These are phyloP conservation scores for Cyrtonyx montezumae DNA, from an alignment of 2,113 vertebrate species.

Conservation along the genomic window DNA sequence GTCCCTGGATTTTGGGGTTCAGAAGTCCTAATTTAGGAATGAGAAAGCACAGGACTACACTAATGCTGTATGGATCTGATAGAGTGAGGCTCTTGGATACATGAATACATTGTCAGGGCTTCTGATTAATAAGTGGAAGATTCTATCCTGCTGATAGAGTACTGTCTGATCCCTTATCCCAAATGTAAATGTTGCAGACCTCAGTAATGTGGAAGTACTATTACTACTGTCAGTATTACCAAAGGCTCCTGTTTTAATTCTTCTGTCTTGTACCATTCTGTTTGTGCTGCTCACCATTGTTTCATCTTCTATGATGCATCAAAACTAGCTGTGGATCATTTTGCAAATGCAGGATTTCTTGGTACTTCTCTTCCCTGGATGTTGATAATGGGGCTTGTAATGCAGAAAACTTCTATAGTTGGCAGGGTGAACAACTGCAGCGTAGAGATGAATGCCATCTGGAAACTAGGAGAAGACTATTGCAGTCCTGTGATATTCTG, in stretches of 20 bases:
- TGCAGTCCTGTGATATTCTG: constrained; percentile 77
- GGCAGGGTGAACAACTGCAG: constrained; percentile 68
- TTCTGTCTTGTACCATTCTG: background rate
- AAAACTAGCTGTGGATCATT: background rate
- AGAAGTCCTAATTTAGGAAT: background rate
- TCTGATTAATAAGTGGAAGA: background rate
- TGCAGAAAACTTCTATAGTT: constrained; percentile 53
- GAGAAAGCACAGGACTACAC: background rate
- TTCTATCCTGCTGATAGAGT: background rate
- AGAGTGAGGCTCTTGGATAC: background rate
- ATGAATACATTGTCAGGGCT: background rate
- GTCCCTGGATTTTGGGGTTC: background rate
- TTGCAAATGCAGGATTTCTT: background rate
- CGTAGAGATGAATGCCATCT: constrained; percentile 40
- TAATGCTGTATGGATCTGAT: background rate
- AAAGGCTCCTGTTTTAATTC: background rate
- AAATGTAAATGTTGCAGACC: background rate
- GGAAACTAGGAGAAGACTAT: constrained; percentile 68
- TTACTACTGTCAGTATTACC: background rate
- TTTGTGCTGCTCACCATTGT: background rate
- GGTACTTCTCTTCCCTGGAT: background rate
- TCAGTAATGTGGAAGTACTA: background rate
- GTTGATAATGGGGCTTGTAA: constrained; percentile 1
- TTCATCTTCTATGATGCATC: background rate
- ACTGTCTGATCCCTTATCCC: background rate